phyloP scores from a whole-genome alignment of 2,113 vertebrate genomes.

The Heterotis niloticus region DNA sequence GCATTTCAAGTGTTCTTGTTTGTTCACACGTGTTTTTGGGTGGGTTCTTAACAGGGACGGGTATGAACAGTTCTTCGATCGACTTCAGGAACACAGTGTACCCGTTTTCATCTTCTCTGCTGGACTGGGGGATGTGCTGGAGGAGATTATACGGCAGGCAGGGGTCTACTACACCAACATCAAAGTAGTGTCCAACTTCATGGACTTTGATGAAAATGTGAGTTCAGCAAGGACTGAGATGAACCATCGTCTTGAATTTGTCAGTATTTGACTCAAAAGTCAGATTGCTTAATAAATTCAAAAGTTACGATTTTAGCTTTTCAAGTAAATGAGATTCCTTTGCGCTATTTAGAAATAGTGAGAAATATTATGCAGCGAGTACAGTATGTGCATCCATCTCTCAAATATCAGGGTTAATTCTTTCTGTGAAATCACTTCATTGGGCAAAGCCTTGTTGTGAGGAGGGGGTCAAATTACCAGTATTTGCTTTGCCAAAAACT shows the following conservation, averaged over 20 bases:
- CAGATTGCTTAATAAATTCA: too few relatives aligned
- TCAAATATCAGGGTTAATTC: too few relatives aligned
- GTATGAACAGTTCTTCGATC: slow-evolving; percentile 89
- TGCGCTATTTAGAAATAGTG: too few relatives aligned
- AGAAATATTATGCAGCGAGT: too few relatives aligned
- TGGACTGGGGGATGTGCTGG: slow-evolving; percentile 88
- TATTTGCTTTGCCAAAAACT: too few relatives aligned
- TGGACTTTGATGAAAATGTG: slow-evolving; percentile 97
- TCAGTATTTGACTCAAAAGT: neutral
- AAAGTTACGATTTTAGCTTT: too few relatives aligned
- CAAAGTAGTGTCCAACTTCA: slow-evolving; percentile 97
- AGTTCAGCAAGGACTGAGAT: slow-evolving; percentile 37
- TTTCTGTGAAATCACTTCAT: too few relatives aligned
- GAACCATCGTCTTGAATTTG: neutral
- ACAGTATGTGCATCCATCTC: too few relatives aligned
- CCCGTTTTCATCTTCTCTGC: slow-evolving; percentile 97
- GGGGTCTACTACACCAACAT: slow-evolving; percentile 90
- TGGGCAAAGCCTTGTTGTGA: too few relatives aligned
- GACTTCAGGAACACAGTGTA: slow-evolving; percentile 78
- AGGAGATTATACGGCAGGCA: slow-evolving; percentile 86
- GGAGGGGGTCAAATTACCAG: too few relatives aligned
- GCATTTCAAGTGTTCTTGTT: neutral
- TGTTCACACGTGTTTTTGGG: too few relatives aligned
- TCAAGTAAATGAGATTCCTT: too few relatives aligned
- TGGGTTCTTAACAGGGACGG: slow-evolving; percentile 74